phyloP scores from a whole-genome alignment of 2,113 vertebrate species.

The Pterocles gutturalis region DNA sequence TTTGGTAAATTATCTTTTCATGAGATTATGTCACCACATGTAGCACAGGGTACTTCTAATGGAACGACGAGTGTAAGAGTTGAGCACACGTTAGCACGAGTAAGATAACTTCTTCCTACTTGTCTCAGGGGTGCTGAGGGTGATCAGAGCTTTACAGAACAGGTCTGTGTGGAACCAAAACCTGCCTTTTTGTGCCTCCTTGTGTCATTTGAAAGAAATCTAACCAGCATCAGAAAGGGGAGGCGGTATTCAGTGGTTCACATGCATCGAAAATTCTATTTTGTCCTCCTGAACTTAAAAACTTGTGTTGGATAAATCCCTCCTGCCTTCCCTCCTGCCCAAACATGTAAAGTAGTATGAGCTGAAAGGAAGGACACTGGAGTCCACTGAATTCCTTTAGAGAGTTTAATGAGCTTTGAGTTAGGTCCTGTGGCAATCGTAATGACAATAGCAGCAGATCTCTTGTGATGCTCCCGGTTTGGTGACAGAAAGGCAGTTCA shows the following conservation, averaged over 20 bases:
- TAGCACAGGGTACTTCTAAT: neutral
- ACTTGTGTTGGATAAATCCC: neutral
- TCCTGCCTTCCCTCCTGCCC: neutral
- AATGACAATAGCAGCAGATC: neutral
- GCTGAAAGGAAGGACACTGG: neutral
- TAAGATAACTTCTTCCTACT: neutral
- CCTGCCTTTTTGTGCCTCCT: neutral
- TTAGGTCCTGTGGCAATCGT: neutral
- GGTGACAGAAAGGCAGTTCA: neutral
- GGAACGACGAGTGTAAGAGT: neutral
- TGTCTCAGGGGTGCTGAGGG: neutral
- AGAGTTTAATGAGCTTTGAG: neutral
- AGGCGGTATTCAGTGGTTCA: neutral
- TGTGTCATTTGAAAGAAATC: neutral
- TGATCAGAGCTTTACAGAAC: neutral
- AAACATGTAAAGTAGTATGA: neutral
- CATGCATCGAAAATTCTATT: neutral
- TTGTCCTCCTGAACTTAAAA: neutral
- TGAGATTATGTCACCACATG: neutral
- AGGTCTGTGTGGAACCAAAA: neutral
- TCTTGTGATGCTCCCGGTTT: neutral
- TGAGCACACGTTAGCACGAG: fast-evolving
- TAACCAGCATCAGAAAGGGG: fast-evolving
- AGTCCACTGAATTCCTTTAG: neutral
- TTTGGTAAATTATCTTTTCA: neutral